A percentile compares a stretch with the other conserved stretches of the same genome.
Evolutionary conservation across 1,140 invertebrate species (phyloP).

Genomic region (Paraescarpia echinospica): DNA sequence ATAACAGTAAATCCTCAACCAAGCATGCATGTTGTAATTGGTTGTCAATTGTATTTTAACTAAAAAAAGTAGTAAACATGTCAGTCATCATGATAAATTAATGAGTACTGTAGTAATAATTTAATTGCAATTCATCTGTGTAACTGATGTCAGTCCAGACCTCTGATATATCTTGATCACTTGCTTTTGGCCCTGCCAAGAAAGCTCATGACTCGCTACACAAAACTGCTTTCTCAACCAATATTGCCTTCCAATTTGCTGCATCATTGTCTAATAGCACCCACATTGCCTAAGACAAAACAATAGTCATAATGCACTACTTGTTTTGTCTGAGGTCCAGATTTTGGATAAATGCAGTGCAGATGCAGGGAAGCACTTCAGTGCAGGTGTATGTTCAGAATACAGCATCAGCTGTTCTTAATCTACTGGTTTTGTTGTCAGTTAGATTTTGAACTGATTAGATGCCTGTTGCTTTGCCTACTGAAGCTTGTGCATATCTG

Average conservation of each 20-base stretch:
- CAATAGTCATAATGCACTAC: too few relatives aligned
- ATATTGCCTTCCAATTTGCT: slow-evolving; percentile 15
- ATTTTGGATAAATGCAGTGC: too few relatives aligned
- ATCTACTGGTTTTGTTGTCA: background rate
- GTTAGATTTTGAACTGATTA: background rate
- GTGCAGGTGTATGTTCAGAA: background rate
- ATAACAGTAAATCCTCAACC: background rate
- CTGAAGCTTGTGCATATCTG: background rate
- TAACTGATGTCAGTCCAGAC: background rate
- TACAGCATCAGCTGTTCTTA: background rate
- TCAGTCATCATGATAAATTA: background rate
- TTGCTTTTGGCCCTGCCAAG: background rate
- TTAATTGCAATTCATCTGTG: background rate
- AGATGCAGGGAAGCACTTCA: too few relatives aligned
- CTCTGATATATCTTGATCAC: background rate
- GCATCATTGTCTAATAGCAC: background rate
- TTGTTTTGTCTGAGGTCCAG: too few relatives aligned
- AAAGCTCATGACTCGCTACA: too few relatives aligned
- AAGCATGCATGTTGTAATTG: background rate
- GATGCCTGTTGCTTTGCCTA: background rate
- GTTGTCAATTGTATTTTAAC: background rate
- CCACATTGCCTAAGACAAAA: too few relatives aligned
- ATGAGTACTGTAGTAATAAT: background rate
- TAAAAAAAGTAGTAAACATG: background rate
- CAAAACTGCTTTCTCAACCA: background rate